Percentiles rank a stretch among this genome's conserved stretches.
phyloP scores from a whole-genome alignment of 2,113 vertebrate genomes.

The Entomyzon cyanotis region DNA sequence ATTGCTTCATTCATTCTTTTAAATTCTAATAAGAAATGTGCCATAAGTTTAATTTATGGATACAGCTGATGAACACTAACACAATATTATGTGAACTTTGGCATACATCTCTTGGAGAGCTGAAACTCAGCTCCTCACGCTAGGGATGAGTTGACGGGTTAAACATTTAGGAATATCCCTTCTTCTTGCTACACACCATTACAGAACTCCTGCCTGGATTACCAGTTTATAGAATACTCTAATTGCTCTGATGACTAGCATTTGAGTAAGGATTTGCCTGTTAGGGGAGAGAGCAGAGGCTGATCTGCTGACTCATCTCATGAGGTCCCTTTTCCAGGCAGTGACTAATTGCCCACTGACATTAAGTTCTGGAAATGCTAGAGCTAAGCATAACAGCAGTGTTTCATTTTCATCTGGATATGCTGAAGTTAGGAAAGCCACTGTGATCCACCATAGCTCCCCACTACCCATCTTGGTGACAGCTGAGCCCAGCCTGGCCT shows the following conservation, averaged over 20 bases:
- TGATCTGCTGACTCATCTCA: not conserved
- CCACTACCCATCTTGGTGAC: not conserved
- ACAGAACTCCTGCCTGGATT: not conserved
- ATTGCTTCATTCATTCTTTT: not conserved
- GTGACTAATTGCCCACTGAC: not conserved
- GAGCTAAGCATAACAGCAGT: not conserved
- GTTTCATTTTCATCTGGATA: not conserved
- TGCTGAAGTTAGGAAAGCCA: not conserved
- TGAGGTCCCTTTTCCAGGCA: not conserved
- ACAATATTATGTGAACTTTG: not conserved
- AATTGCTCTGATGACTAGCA: conserved; percentile 2
- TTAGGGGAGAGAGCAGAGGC: not conserved
- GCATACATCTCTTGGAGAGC: not conserved
- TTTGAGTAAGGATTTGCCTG: conserved; percentile 15
- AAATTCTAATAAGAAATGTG: conserved; percentile 15
- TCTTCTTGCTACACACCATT: not conserved
- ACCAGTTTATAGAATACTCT: not conserved
- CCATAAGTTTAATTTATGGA: not conserved
- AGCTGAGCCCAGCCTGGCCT: not conserved
- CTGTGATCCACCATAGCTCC: not conserved
- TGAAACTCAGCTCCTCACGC: not conserved
- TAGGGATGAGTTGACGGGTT: not conserved
- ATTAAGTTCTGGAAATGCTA: not conserved
- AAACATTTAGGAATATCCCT: conserved; percentile 27
- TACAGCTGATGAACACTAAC: not conserved